A percentile compares a stretch with the other conserved stretches of the same genome.
Conservation (phyloP, 2,888 invertebrate species). For the Rhabditoides inermis region DNA sequence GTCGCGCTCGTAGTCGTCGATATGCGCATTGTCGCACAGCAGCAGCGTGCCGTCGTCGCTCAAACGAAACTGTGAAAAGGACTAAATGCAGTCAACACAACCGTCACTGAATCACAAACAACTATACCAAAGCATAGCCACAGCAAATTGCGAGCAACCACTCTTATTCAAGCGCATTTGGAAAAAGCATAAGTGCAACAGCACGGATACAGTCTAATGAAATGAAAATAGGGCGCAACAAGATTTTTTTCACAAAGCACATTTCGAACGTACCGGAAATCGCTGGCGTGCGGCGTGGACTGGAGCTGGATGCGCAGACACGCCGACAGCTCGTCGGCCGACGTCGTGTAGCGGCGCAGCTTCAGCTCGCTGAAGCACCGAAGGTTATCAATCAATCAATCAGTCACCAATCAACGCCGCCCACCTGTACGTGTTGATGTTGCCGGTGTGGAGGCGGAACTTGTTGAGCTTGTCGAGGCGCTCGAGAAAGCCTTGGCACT, state of each 20-base stretch:
- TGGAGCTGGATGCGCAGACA: slow-evolving; percentile 47
- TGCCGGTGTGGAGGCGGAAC: slow-evolving; percentile 50
- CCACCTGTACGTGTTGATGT: slow-evolving; percentile 50
- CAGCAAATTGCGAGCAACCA: too few species aligned
- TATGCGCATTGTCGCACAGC: slow-evolving; percentile 40
- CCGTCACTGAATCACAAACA: too few species aligned
- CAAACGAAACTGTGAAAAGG: not conserved
- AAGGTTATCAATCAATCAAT: too few species aligned
- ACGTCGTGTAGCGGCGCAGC: slow-evolving; percentile 39
- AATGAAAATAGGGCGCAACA: not conserved
- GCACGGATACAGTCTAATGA: not conserved
- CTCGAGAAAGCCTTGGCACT: slow-evolving; percentile 19
- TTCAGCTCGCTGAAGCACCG: slow-evolving; percentile 50
- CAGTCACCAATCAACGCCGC: too few species aligned
- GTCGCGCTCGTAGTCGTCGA: slow-evolving; percentile 45
- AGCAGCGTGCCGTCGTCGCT: slow-evolving; percentile 44
- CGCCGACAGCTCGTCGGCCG: slow-evolving; percentile 48
- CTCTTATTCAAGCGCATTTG: too few species aligned
- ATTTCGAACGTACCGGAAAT: slow-evolving; percentile 38
- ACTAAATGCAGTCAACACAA: too few species aligned
- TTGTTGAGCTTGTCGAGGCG: slow-evolving; percentile 19
- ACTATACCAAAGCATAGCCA: too few species aligned
- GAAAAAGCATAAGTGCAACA: not conserved
- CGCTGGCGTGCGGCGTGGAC: slow-evolving; percentile 30
- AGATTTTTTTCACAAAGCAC: not conserved